A percentile compares a stretch with the other conserved stretches of the same genome.
phyloP scores from a whole-genome alignment of 2,888 invertebrate species.

The Euproctis similis region DNA sequence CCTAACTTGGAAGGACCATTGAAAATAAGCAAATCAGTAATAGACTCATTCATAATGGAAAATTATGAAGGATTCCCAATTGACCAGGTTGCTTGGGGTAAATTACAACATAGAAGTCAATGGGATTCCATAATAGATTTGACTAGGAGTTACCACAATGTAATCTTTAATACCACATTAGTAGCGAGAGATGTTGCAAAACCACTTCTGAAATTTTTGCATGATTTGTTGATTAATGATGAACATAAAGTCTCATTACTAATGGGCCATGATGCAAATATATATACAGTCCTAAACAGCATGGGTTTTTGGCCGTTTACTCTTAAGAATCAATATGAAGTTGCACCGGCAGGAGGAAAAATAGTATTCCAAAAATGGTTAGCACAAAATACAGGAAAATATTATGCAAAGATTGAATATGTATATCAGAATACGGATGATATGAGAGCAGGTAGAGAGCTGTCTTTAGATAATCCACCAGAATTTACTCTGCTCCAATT shows the following conservation, averaged over 20 bases:
- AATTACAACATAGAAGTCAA: constrained; percentile 22
- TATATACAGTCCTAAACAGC: constrained; percentile 45
- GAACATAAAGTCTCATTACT: constrained; percentile 37
- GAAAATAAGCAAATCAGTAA: constrained; percentile 51
- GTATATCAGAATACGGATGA: constrained; percentile 49
- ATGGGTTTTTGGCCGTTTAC: constrained; percentile 40
- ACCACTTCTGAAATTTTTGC: constrained; percentile 44
- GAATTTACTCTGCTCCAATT: constrained; percentile 38
- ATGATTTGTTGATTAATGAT: constrained; percentile 32
- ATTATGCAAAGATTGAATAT: constrained; percentile 47
- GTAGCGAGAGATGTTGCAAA: constrained; percentile 51
- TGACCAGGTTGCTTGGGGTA: constrained; percentile 56
- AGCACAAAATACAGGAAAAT: constrained; percentile 21
- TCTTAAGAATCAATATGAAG: constrained; percentile 42
- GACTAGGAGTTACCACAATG: constrained; percentile 46
- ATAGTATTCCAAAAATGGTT: constrained; percentile 59
- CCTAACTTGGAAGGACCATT: constrained; percentile 51
- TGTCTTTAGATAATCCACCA: constrained; percentile 44
- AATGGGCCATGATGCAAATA: constrained; percentile 63
- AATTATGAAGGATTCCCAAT: constrained; percentile 52
- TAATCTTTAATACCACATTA: constrained; percentile 48
- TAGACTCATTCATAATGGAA: constrained; percentile 61
- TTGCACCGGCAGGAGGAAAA: constrained; percentile 52
- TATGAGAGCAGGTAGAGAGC: constrained; percentile 35
- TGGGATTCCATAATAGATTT: constrained; percentile 44